A percentile compares a stretch with the other conserved stretches of the same genome.
These are phyloP conservation scores for Sebastes trivittatus DNA, from an alignment of 2,797 vertebrate genomes.

Conservation along the genomic window DNA sequence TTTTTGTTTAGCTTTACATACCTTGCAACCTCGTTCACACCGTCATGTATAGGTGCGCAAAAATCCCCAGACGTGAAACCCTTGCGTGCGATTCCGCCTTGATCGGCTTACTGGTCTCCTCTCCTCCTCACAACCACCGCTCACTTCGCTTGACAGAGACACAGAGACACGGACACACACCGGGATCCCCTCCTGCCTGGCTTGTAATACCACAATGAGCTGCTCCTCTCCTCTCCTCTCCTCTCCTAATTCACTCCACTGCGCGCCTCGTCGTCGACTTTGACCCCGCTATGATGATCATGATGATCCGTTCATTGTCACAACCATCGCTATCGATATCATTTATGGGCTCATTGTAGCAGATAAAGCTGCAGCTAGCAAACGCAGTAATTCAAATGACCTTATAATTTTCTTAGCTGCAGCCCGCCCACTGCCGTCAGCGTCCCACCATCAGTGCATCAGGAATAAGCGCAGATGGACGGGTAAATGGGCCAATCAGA, in stretches of 20 bases:
- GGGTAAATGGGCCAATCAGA: slow-evolving; percentile 57
- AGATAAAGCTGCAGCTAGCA: slow-evolving; percentile 46
- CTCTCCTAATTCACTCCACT: slow-evolving; percentile 27
- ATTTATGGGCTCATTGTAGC: slow-evolving; percentile 61
- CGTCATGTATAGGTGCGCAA: slow-evolving; percentile 70
- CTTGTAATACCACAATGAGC: slow-evolving; percentile 47
- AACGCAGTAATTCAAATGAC: slow-evolving; percentile 84
- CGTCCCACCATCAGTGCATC: slow-evolving; percentile 62
- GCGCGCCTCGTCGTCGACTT: slow-evolving; percentile 60
- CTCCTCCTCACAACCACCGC: slow-evolving; percentile 47
- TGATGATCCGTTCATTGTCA: slow-evolving; percentile 62
- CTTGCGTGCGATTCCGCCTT: slow-evolving; percentile 72
- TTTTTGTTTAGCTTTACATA: slow-evolving; percentile 42
- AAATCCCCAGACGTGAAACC: slow-evolving; percentile 62
- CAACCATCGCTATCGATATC: slow-evolving; percentile 20
- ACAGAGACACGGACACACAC: slow-evolving; percentile 61
- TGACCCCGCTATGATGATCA: slow-evolving; percentile 55
- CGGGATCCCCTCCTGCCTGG: slow-evolving; percentile 61
- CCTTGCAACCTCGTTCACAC: slow-evolving; percentile 68
- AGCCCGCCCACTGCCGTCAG: slow-evolving; percentile 71
- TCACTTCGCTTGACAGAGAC: slow-evolving; percentile 59
- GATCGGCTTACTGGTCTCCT: slow-evolving; percentile 80
- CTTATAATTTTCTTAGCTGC: slow-evolving; percentile 84
- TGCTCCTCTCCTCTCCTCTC: slow-evolving; percentile 23
- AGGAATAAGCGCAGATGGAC: slow-evolving; percentile 59